Conservation (phyloP, 2,888 invertebrate species). For the Melanophora roralis region DNA sequence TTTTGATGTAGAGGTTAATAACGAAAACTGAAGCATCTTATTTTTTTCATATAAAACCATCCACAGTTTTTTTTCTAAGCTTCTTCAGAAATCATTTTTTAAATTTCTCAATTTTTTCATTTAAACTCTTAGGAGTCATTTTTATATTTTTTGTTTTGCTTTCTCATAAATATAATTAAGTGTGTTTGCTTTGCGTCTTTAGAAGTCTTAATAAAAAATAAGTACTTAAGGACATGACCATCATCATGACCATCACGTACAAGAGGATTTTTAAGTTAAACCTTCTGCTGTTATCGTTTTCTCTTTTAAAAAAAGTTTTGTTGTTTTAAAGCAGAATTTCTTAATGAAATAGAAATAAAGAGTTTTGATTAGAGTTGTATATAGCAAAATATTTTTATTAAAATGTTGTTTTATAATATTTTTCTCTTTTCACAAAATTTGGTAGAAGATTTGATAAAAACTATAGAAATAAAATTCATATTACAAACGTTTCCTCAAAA, state of each 20-base stretch:
- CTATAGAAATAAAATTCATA: too few species aligned
- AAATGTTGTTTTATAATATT: too few species aligned
- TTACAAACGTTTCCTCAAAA: too few species aligned
- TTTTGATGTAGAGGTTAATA: background rate
- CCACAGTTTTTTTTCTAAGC: background rate
- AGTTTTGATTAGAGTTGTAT: too few species aligned
- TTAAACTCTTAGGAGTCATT: background rate
- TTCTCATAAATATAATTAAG: conserved; percentile 45
- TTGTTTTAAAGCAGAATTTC: background rate
- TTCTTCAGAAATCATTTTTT: conserved; percentile 3
- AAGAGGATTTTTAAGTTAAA: background rate
- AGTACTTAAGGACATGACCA: conserved; percentile 30
- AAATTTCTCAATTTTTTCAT: background rate
- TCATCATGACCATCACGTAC: conserved; percentile 14
- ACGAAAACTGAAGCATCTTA: conserved; percentile 10
- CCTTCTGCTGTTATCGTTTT: background rate
- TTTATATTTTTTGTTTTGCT: background rate
- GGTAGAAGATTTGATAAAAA: too few species aligned
- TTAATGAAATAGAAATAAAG: too few species aligned
- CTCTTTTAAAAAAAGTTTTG: background rate
- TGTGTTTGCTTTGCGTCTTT: conserved; percentile 19
- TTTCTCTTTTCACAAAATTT: too few species aligned
- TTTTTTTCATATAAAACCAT: background rate
- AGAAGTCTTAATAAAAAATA: background rate
- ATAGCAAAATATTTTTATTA: too few species aligned